Evolutionary conservation across 1,140 invertebrate species (phyloP).

Genomic region (Micrasema longulum): DNA sequence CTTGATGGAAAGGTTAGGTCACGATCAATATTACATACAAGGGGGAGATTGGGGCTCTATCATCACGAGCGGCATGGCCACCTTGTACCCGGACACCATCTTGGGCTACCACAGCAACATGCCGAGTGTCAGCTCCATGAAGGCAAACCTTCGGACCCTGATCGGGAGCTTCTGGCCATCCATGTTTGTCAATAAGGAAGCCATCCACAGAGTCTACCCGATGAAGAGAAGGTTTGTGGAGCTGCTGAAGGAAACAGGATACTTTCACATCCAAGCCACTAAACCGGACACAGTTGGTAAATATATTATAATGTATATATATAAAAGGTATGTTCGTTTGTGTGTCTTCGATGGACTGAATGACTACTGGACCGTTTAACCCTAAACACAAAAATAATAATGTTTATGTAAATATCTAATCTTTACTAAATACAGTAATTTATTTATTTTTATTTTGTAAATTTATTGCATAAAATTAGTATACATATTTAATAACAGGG

Average conservation of each 20-base stretch:
- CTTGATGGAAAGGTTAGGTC: constrained; percentile 72
- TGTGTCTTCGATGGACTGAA: no score
- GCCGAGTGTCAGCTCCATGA: constrained; percentile 18
- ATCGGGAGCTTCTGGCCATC: constrained; percentile 58
- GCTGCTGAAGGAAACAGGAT: constrained; percentile 74
- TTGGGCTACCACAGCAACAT: constrained; percentile 59
- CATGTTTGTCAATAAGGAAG: constrained; percentile 67
- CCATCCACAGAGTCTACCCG: constrained; percentile 70
- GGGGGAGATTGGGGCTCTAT: constrained; percentile 81
- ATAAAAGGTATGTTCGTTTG: no score
- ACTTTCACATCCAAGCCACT: constrained; percentile 80
- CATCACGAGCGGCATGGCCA: constrained; percentile 69
- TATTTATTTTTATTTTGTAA: no score
- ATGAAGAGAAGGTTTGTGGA: constrained; percentile 59
- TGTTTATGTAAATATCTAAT: no score
- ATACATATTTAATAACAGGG: no score
- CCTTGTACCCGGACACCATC: constrained; percentile 75
- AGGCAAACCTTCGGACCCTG: constrained; percentile 56
- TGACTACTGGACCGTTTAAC: no score
- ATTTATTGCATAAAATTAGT: no score
- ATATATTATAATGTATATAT: constrained; percentile 11
- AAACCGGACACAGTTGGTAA: constrained; percentile 82
- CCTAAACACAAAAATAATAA: no score
- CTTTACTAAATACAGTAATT: no score
- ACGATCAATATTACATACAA: constrained; percentile 77